Evolutionary conservation across 2,797 vertebrate genomes (phyloP).

Genomic region (Channallabes apus): DNA sequence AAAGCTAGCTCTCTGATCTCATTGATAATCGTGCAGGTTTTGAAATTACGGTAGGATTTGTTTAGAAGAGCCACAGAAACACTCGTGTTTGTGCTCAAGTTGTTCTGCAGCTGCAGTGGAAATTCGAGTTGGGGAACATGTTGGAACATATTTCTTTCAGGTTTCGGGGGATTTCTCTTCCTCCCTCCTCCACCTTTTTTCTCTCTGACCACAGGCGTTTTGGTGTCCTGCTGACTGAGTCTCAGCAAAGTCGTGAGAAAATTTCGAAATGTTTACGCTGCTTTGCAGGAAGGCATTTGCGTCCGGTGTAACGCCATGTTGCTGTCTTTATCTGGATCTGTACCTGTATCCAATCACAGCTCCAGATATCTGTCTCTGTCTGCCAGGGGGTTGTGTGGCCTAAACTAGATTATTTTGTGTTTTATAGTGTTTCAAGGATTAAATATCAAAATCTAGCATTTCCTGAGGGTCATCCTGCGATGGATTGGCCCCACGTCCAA

Average conservation of each 20-base stretch:
- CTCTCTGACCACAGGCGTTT: slow-evolving; percentile 14
- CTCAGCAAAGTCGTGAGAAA: slow-evolving; percentile 34
- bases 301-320: too few relatives aligned
- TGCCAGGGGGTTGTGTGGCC: background rate
- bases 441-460: background rate
- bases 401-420: background rate
- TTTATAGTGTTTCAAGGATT: background rate
- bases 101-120: slow-evolving; percentile 54
- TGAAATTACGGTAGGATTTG: background rate
- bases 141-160: slow-evolving; percentile 39
- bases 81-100: slow-evolving; percentile 23
- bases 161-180: slow-evolving; percentile 18
- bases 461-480: background rate
- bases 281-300: too few relatives aligned
- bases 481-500: too few relatives aligned
- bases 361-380: background rate
- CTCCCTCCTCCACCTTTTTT: slow-evolving; percentile 6
- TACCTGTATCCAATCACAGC: background rate
- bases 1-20: too few relatives aligned
- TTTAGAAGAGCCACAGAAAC: background rate
- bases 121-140: slow-evolving; percentile 27
- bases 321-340: background rate
- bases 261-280: background rate
- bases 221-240: slow-evolving; percentile 3
- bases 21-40: background rate